These are phyloP conservation scores for Manacus vitellinus DNA, from an alignment of 2,113 vertebrate species.

Conservation along the genomic window DNA sequence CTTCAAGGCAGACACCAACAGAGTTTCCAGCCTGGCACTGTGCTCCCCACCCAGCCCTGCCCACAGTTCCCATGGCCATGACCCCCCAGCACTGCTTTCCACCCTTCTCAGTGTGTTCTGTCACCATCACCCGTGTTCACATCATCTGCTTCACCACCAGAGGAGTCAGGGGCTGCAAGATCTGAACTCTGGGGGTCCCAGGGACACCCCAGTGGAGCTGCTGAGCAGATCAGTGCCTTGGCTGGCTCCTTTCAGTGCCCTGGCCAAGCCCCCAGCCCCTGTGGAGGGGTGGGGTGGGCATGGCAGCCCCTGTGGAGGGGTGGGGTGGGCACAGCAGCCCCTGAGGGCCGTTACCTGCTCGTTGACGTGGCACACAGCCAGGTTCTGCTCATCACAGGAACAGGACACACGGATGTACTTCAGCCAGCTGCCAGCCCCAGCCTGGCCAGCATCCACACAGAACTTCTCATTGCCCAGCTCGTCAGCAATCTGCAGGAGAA, in stretches of 20 bases:
- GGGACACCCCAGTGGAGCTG: rapidly evolving
- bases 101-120: neutral
- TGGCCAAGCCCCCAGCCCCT: neutral
- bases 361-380: constrained; percentile 86
- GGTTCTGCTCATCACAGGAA: constrained; percentile 91
- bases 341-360: constrained; percentile 82
- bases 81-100: neutral
- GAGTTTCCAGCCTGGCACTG: neutral
- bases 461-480: constrained; percentile 88
- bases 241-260: neutral
- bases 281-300: neutral
- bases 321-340: neutral
- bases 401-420: constrained; percentile 90
- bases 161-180: neutral
- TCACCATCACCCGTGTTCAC: neutral
- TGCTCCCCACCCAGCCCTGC: neutral
- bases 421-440: constrained; percentile 86
- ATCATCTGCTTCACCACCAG: neutral
- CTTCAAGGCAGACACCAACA: neutral
- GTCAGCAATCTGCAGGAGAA: constrained; percentile 83
- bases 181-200: neutral
- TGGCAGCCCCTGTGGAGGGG: neutral
- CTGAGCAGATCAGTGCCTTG: neutral
- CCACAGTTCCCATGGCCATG: neutral
- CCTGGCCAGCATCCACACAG: constrained; percentile 77